A percentile compares a stretch with the other conserved stretches of the same genome.
phyloP scores from a whole-genome alignment of 2,113 vertebrate species.

The Nanorana parkeri region DNA sequence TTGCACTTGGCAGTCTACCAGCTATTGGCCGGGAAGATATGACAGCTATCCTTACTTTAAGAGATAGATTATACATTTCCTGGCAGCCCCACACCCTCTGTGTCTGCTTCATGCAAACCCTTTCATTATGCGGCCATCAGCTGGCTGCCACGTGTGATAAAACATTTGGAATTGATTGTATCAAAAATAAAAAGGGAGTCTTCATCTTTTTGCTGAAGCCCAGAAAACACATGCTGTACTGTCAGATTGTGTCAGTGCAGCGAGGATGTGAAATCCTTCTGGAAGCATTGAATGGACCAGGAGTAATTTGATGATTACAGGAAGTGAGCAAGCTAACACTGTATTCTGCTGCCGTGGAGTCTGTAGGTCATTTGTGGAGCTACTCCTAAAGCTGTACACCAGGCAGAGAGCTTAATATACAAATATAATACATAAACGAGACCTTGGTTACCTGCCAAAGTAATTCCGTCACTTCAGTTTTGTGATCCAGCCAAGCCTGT shows the following conservation, averaged over 20 bases:
- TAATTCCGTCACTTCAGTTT: no score
- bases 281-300: neutral
- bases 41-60: neutral
- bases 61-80: neutral
- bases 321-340: neutral
- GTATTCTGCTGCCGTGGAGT: no score
- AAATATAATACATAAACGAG: no score
- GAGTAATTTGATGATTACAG: neutral
- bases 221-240: conserved; percentile 4
- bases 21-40: neutral
- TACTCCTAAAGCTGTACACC: no score
- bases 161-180: conserved; percentile 17
- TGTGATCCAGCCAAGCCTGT: no score
- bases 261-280: neutral
- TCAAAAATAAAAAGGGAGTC: conserved; percentile 1
- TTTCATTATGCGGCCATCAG: conserved; percentile 19
- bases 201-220: conserved; percentile 2
- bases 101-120: neutral
- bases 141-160: conserved; percentile 29
- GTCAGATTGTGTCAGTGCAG: conserved; percentile 9
- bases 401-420: no score
- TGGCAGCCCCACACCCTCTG: neutral
- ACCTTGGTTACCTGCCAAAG: no score
- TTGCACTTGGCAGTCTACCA: neutral
- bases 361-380: no score